phyloP scores from a whole-genome alignment of 30 jellyfish, hydroid and myxozoan species.

The Sanderia malayensis region DNA sequence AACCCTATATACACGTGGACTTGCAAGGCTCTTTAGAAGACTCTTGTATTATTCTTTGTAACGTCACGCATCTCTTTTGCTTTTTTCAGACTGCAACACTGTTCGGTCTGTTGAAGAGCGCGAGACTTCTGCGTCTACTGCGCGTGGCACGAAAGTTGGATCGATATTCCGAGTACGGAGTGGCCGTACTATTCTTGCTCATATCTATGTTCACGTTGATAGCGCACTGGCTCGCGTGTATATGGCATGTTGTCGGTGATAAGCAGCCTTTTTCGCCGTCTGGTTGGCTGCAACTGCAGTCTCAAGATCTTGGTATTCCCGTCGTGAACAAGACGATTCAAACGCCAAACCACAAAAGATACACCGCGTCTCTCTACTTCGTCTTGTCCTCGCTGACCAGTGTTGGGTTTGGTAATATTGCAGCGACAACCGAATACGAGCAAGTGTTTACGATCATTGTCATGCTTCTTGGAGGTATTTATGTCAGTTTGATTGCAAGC shows the following conservation, averaged over 20 bases:
- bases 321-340: slow-evolving; percentile 15
- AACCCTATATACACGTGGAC: too few species aligned
- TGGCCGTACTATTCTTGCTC: slow-evolving; percentile 80
- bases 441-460: slow-evolving; percentile 71
- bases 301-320: slow-evolving; percentile 26
- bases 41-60: too few species aligned
- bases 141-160: slow-evolving; percentile 93
- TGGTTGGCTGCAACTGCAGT: slow-evolving; percentile 72
- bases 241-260: slow-evolving; percentile 83
- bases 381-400: slow-evolving; percentile 83
- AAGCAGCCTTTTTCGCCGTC: slow-evolving; percentile 29
- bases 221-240: slow-evolving; percentile 96
- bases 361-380: slow-evolving; percentile 75
- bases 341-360: slow-evolving; percentile 28
- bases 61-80: background rate
- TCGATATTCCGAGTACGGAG: slow-evolving; percentile 90
- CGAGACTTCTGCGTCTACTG: slow-evolving; percentile 85
- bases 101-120: slow-evolving; percentile 81
- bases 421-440: slow-evolving; percentile 86
- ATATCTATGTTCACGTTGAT: slow-evolving; percentile 78
- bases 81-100: slow-evolving; percentile 79
- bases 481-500: too few species aligned
- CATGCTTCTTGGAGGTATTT: slow-evolving; percentile 95
- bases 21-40: too few species aligned
- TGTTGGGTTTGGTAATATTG: slow-evolving; percentile 94